phyloP scores from a whole-genome alignment of 2,797 vertebrate genomes.

The Pseudochirops corinnae region DNA sequence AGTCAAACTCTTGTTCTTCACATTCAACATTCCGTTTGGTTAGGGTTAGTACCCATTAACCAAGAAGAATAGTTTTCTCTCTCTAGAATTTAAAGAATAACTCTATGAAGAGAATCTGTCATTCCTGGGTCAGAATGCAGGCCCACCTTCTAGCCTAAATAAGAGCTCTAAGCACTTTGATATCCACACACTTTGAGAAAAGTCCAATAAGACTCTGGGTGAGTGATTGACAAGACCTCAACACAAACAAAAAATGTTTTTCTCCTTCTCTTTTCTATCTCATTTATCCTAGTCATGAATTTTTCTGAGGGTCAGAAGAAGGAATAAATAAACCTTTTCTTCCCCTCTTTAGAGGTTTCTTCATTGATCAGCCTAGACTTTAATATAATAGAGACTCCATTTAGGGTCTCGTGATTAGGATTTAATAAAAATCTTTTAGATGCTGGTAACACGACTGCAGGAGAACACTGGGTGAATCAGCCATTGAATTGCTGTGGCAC shows the following conservation, averaged over 20 bases:
- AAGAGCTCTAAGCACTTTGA: background rate
- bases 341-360: background rate
- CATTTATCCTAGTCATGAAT: background rate
- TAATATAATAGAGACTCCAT: background rate
- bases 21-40: background rate
- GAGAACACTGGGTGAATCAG: background rate
- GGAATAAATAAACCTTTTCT: background rate
- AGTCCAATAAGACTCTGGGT: background rate
- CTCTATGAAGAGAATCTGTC: background rate
- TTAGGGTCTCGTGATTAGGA: background rate
- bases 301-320: background rate
- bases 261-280: background rate
- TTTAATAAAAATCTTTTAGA: background rate
- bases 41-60: background rate
- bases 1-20: background rate
- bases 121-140: background rate
- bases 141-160: background rate
- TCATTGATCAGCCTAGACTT: background rate
- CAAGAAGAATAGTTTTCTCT: background rate
- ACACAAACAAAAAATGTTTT: background rate
- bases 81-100: background rate
- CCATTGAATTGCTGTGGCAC: accelerated
- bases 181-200: background rate
- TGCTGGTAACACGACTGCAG: background rate
- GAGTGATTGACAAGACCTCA: background rate